Conservation (phyloP, 2,888 invertebrate genomes). For the Chrysomela aeneicollis region DNA sequence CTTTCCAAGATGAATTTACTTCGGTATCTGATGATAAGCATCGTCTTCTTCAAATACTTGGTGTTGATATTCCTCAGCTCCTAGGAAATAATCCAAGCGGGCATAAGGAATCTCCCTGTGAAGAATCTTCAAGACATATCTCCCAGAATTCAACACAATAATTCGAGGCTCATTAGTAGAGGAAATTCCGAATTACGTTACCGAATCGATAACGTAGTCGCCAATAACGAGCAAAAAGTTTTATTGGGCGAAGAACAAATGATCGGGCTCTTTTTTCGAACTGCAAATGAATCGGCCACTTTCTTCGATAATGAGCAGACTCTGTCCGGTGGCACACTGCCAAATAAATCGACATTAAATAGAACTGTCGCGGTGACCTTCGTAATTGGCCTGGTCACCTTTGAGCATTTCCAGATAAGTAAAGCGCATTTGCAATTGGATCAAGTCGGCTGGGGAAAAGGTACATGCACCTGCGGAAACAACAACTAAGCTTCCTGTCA, state of each 20-base stretch:
- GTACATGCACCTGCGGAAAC: background rate
- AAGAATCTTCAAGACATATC: background rate
- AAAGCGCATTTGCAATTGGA: background rate
- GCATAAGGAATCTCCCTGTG: too few species aligned
- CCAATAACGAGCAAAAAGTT: conserved; percentile 29
- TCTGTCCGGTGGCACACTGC: conserved; percentile 16
- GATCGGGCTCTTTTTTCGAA: conserved; percentile 17
- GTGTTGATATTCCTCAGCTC: too few species aligned
- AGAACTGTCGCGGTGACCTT: conserved; percentile 34
- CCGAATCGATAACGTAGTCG: conserved; percentile 23
- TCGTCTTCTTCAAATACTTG: too few species aligned
- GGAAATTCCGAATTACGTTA: conserved; percentile 20
- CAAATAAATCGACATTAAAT: conserved; percentile 32
- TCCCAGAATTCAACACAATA: background rate
- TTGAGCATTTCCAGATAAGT: conserved; percentile 24
- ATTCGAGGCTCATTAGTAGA: conserved; percentile 9
- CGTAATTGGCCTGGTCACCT: conserved; percentile 38
- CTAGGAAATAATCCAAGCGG: too few species aligned
- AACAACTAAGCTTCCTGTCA: background rate
- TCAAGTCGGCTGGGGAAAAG: background rate
- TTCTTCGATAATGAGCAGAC: conserved; percentile 32
- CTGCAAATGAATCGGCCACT: conserved; percentile 22
- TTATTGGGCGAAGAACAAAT: conserved; percentile 21
- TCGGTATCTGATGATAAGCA: too few species aligned
- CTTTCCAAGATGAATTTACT: too few species aligned